These are phyloP conservation scores for Astreopora myriophthalma DNA, from an alignment of 64 coral and sea anemone species.

Conservation along the genomic window DNA sequence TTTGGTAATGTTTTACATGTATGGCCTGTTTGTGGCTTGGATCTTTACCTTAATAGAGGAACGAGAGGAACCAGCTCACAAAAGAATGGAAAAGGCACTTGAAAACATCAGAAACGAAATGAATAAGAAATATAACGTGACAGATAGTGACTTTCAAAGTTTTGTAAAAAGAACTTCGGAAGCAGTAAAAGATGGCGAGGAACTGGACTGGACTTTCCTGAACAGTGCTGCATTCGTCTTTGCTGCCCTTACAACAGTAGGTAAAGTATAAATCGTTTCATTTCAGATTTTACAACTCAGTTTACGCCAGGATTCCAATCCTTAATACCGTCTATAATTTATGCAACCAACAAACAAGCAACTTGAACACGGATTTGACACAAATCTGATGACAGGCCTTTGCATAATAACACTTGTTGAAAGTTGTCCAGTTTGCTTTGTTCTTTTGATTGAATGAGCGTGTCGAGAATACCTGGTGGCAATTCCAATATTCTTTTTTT, in stretches of 20 bases:
- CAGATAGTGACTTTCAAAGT: background rate
- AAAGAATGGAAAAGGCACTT: background rate
- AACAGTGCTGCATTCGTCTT: conserved; percentile 12
- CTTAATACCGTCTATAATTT: too few relatives aligned
- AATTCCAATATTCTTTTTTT: too few relatives aligned
- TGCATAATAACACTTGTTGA: too few relatives aligned
- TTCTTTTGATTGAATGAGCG: too few relatives aligned
- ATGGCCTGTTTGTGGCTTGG: conserved; percentile 6
- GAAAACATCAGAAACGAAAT: background rate
- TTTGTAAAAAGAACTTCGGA: background rate
- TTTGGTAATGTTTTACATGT: background rate
- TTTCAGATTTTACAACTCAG: too few relatives aligned
- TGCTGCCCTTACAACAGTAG: conserved; percentile 36
- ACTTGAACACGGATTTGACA: too few relatives aligned
- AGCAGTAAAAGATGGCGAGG: background rate
- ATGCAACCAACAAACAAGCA: too few relatives aligned
- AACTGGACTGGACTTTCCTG: conserved; percentile 40
- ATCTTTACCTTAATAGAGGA: conserved; percentile 44
- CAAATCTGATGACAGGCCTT: too few relatives aligned
- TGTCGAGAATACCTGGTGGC: too few relatives aligned
- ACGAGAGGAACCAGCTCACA: background rate
- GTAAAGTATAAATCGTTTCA: conserved; percentile 34
- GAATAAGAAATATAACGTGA: conserved; percentile 12
- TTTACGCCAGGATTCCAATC: too few relatives aligned
- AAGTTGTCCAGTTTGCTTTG: too few relatives aligned